These are phyloP conservation scores for Plemyria rubiginata DNA, from an alignment of 2,888 invertebrate genomes.

Conservation along the genomic window DNA sequence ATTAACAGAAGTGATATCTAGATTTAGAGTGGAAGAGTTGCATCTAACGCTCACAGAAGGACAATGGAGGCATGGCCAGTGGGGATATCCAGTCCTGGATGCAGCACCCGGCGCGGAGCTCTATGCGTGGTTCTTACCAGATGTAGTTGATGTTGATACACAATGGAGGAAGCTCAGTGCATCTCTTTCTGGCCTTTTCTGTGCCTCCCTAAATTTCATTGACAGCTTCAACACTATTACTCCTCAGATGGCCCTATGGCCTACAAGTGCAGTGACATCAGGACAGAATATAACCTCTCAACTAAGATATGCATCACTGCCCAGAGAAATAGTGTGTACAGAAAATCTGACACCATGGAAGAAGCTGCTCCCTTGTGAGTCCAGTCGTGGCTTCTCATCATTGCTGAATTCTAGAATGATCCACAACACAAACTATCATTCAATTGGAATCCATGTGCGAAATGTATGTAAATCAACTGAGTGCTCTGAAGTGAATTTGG, in stretches of 20 bases:
- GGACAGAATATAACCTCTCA: conserved; percentile 81
- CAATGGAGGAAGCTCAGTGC: conserved; percentile 96
- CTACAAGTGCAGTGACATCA: conserved; percentile 86
- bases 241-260: conserved; percentile 93
- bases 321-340: conserved; percentile 98
- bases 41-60: conserved; percentile 97
- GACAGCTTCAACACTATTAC: conserved; percentile 92
- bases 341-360: conserved; percentile 99
- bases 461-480: conserved; percentile 88
- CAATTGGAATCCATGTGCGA: conserved; percentile 93
- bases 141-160: conserved; percentile 88
- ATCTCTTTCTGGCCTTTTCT: conserved; percentile 96
- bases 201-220: conserved; percentile 98
- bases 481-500: conserved; percentile 87
- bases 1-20: conserved; percentile 93
- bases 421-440: conserved; percentile 97
- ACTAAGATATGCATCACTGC: conserved; percentile 94
- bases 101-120: conserved; percentile 97
- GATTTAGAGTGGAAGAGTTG: conserved; percentile 94
- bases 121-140: conserved; percentile 94
- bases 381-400: conserved; percentile 93
- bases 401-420: conserved; percentile 95
- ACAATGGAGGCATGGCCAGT: conserved; percentile 95
- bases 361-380: conserved; percentile 97
- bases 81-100: conserved; percentile 97